These are phyloP conservation scores for Candidula unifasciata DNA, from an alignment of 2,888 invertebrate genomes.

Conservation along the genomic window DNA sequence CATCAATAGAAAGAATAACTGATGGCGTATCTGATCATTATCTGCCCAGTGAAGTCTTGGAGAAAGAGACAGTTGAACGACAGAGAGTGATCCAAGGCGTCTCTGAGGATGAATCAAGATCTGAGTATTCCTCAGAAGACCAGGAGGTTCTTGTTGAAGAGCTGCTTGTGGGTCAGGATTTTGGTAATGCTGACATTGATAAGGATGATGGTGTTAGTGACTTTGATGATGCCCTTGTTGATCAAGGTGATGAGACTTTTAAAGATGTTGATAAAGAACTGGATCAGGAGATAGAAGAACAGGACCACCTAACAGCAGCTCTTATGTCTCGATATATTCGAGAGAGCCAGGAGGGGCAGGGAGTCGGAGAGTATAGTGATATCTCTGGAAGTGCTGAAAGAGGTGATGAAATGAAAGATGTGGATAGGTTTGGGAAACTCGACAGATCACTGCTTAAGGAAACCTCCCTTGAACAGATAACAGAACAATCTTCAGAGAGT, in stretches of 20 bases:
- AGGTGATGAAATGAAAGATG: too few relatives aligned
- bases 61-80: background rate
- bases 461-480: conserved; percentile 39
- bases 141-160: conserved; percentile 44
- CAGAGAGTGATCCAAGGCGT: background rate
- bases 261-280: conserved; percentile 41
- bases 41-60: background rate
- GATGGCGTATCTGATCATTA: background rate
- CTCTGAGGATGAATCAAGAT: background rate
- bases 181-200: background rate
- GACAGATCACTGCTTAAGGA: background rate
- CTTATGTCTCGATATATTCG: conserved; percentile 47
- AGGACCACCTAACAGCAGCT: conserved; percentile 52
- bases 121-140: conserved; percentile 38
- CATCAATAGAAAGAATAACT: background rate
- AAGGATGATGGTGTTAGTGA: background rate
- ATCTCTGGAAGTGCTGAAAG: conserved; percentile 37
- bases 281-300: conserved; percentile 53
- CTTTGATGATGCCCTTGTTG: background rate
- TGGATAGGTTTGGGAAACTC: background rate
- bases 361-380: conserved; percentile 29
- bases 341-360: conserved; percentile 15
- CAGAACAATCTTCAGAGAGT: conserved; percentile 43
- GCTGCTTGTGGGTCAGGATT: conserved; percentile 15
- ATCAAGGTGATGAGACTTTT: background rate